Percentiles rank a stretch among this genome's conserved stretches.
Evolutionary conservation across 2,113 vertebrate species (phyloP).

Genomic region (Ceyx melanurus): DNA sequence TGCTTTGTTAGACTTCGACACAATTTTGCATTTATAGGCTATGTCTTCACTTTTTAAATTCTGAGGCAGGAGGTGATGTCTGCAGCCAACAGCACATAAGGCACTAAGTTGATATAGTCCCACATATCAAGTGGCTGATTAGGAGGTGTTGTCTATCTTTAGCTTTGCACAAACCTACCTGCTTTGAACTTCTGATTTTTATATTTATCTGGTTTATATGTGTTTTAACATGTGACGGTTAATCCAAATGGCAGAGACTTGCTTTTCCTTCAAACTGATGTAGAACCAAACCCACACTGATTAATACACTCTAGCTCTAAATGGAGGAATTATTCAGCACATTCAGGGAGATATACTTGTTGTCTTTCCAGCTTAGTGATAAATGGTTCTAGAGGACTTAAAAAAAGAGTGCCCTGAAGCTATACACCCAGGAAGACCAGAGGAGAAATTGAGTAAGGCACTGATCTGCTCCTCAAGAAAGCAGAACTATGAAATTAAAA

Average conservation of each 20-base stretch:
- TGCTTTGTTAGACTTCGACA: background rate
- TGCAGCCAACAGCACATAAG: background rate
- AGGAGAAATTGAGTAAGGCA: background rate
- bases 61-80: background rate
- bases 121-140: background rate
- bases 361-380: background rate
- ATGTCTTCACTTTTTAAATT: background rate
- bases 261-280: background rate
- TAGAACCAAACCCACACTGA: background rate
- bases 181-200: background rate
- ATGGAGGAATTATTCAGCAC: background rate
- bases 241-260: background rate
- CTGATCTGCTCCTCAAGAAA: background rate
- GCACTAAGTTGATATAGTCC: background rate
- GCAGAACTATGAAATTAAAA: background rate
- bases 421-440: background rate
- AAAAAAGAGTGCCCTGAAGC: background rate
- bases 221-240: background rate
- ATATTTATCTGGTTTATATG: background rate
- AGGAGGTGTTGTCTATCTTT: background rate
- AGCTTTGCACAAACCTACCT: background rate
- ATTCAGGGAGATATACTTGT: background rate
- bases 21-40: background rate
- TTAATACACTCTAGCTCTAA: background rate
- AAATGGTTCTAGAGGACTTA: background rate